Conservation (phyloP, 1,140 invertebrate species). For the Lepidurus arcticus region DNA sequence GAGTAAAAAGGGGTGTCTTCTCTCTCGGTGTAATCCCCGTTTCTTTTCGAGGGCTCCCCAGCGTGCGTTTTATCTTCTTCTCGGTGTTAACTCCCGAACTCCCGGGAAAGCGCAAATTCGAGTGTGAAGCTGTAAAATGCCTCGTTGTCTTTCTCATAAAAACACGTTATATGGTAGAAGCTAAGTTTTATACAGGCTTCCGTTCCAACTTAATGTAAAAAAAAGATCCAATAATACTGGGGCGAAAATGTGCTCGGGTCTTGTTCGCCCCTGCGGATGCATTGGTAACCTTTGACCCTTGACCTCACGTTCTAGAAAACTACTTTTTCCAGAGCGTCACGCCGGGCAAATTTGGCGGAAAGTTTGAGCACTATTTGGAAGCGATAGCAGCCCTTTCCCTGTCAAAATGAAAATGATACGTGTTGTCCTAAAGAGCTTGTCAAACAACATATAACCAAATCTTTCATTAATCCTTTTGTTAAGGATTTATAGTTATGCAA, state of each 20-base stretch:
- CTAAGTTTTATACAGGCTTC: neutral
- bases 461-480: too few relatives aligned
- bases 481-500: too few relatives aligned
- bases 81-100: neutral
- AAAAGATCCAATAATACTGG: neutral
- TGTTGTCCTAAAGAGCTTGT: too few relatives aligned
- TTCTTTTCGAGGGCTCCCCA: neutral
- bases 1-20: neutral
- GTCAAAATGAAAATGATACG: too few relatives aligned
- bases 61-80: neutral
- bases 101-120: constrained; percentile 17
- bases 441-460: too few relatives aligned
- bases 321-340: too few relatives aligned
- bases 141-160: neutral
- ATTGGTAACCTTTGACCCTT: neutral
- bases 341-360: too few relatives aligned
- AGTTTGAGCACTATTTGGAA: too few relatives aligned
- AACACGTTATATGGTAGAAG: neutral
- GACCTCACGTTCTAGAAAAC: too few relatives aligned
- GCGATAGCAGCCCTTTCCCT: too few relatives aligned
- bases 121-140: constrained; percentile 21
- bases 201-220: neutral
- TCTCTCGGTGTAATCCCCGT: neutral
- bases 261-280: neutral
- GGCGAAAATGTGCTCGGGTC: neutral